Evolutionary conservation across 1,140 invertebrate genomes (phyloP), one percentile per base, ranked within the genome.

Genomic region (Drosophila melanica): DNA sequence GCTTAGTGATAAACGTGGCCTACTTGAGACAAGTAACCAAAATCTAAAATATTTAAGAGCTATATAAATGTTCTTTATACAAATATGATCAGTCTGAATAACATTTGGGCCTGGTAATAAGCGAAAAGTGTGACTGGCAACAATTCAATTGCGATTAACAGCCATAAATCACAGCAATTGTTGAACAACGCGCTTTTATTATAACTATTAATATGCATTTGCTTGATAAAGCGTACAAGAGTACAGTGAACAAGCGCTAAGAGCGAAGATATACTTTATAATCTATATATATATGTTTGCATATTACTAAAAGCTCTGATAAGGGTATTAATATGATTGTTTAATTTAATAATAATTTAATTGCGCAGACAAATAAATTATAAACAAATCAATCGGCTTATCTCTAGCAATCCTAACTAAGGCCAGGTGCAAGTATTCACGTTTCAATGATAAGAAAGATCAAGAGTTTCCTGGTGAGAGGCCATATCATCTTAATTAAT

Each of bases 141-240:
- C 42, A 58, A 65, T 69, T 81, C 30, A 77, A 77, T 78, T 77
- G 58, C 75, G 62, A 47, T 74, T 66, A 58, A 81, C 57, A 75
- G 41, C 51, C 69, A 54, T 47, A 66, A 59, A 73, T 73, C 70
- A 59, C 50, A 42, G 51, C 50, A 68, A 68, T 68, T 67, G 64
- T 50, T 10, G 39, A 18, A 44, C 39, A 53, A 60, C 35, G 66
- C 65, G 35, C 16, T 44, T 76, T 45, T 37, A 72, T 39, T 27
- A 63, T 42, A 35, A 33, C 59, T 68, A 76, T 75, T 75, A 71
- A 71, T 64, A 39, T 64, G 60, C 67, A 59, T 47, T 66, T 55
- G 30, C 53, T 50, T 55, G 57, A 62, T 53, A 35, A 72, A 64
- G 41, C 27, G 27, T 12, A n/a, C 33, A 2, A 23, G 35, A 33